phyloP scores from a whole-genome alignment of 2,888 invertebrate genomes.

The Nephrotoma flavescens region DNA sequence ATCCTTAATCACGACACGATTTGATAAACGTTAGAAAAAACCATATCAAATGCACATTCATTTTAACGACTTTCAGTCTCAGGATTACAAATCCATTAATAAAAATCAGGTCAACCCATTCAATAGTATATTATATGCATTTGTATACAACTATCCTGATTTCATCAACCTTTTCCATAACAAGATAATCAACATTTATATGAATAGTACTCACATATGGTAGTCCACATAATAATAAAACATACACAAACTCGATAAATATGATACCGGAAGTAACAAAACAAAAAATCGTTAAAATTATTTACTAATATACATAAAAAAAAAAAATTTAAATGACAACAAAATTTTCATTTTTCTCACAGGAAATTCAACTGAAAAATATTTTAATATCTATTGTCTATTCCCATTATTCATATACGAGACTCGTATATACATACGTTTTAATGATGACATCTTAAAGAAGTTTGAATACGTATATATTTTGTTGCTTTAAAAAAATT shows the following conservation, averaged over 20 bases:
- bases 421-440: not conserved
- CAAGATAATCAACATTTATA: not conserved
- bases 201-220: not conserved
- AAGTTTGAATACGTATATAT: not conserved
- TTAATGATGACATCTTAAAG: not conserved
- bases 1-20: no score
- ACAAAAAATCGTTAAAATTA: not conserved
- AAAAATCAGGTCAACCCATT: not conserved
- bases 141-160: not conserved
- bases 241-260: not conserved
- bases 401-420: not conserved
- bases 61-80: not conserved
- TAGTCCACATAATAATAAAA: not conserved
- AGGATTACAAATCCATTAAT: not conserved
- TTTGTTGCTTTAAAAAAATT: not conserved
- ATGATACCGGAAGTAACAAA: not conserved
- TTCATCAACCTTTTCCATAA: not conserved
- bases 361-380: not conserved
- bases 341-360: not conserved
- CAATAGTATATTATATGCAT: not conserved
- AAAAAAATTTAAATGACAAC: not conserved
- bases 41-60: no score
- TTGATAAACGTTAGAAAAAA: no score
- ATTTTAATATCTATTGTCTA: not conserved
- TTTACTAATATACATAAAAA: not conserved